These are phyloP conservation scores for Macrotus californicus DNA, from an alignment of 2,113 vertebrate genomes.

Conservation along the genomic window DNA sequence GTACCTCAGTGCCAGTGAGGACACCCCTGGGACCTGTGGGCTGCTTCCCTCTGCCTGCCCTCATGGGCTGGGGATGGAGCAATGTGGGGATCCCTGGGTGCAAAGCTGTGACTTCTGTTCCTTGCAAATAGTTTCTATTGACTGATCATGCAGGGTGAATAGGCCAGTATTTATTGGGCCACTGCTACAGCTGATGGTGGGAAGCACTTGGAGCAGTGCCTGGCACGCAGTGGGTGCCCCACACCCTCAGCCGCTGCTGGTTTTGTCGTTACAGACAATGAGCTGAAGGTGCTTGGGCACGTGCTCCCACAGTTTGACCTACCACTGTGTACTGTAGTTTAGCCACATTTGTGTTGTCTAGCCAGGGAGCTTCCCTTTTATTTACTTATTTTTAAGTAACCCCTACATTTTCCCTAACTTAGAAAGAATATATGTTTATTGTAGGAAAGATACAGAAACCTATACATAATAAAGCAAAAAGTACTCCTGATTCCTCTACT, in stretches of 20 bases:
- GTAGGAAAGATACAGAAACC: background rate
- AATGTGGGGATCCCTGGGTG: background rate
- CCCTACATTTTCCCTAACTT: background rate
- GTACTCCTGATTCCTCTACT: background rate
- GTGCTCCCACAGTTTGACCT: background rate
- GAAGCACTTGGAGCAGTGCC: background rate
- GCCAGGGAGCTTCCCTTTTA: background rate
- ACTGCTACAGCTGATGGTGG: background rate
- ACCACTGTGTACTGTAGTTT: background rate
- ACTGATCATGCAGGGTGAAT: background rate
- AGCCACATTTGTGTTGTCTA: background rate
- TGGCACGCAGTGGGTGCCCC: background rate
- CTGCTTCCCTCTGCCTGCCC: background rate
- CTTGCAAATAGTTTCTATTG: background rate
- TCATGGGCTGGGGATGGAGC: background rate
- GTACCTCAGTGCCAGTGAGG: background rate
- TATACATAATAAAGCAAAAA: background rate
- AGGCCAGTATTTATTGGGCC: background rate
- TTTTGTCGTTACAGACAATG: background rate
- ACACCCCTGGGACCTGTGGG: background rate
- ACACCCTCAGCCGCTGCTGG: background rate
- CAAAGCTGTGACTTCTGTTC: background rate
- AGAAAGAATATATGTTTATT: background rate
- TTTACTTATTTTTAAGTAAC: background rate
- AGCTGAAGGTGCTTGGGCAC: background rate